phyloP scores from a whole-genome alignment of 2,888 invertebrate genomes.

The Eristalis arbustorum region DNA sequence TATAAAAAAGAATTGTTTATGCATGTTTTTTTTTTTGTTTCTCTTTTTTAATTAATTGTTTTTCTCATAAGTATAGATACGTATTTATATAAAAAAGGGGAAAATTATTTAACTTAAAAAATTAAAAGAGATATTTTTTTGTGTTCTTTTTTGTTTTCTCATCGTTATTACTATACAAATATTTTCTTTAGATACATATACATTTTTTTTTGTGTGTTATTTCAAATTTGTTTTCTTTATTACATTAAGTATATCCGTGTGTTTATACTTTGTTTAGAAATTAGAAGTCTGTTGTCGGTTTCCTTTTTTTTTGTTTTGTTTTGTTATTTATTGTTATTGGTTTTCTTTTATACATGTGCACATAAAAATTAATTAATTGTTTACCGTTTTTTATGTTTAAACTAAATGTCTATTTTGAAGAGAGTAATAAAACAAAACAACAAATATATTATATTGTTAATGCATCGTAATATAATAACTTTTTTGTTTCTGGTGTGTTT shows the following conservation, averaged over 20 bases:
- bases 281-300: conserved; percentile 67
- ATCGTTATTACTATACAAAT: conserved; percentile 64
- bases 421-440: conserved; percentile 38
- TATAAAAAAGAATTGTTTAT: conserved; percentile 56
- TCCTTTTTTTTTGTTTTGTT: conserved; percentile 21
- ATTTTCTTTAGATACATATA: conserved; percentile 43
- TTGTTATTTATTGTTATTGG: conserved; percentile 43
- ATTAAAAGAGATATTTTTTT: conserved; percentile 53
- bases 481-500: conserved; percentile 24
- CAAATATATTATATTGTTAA: conserved; percentile 50
- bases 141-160: conserved; percentile 8
- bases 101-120: conserved; percentile 60
- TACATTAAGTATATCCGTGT: conserved; percentile 61
- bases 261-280: conserved; percentile 65
- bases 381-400: conserved; percentile 6
- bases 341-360: conserved; percentile 65
- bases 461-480: conserved; percentile 32
- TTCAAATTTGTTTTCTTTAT: conserved; percentile 1
- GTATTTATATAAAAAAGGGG: conserved; percentile 60
- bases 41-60: conserved; percentile 16
- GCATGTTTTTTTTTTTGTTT: conserved; percentile 19
- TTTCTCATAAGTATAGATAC: conserved; percentile 55
- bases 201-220: conserved; percentile 4
- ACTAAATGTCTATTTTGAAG: conserved; percentile 39
- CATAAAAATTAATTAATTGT: conserved; percentile 46